Evolutionary conservation across 2,888 invertebrate species (phyloP).

Genomic region (Subacronicta megacephala): DNA sequence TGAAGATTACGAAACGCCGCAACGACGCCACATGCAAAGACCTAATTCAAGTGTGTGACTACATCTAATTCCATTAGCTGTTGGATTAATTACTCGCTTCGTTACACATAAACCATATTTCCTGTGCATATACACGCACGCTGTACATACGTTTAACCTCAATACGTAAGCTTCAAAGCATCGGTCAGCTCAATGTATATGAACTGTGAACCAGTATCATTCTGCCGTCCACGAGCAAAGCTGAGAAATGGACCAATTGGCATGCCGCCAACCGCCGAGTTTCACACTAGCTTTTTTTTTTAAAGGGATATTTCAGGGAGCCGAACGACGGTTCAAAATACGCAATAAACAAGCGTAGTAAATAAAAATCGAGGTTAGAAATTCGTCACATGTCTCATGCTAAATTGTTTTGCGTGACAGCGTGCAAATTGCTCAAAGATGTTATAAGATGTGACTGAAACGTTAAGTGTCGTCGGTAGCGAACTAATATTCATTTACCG

Average conservation of each 20-base stretch:
- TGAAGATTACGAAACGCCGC: conserved; percentile 58
- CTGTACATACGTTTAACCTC: conserved; percentile 78
- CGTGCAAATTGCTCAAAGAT: conserved; percentile 76
- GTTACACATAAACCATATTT: conserved; percentile 80
- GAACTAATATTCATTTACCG: conserved; percentile 54
- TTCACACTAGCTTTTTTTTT: conserved; percentile 69
- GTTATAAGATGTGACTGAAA: conserved; percentile 70
- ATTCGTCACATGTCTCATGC: conserved; percentile 80
- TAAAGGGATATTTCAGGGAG: conserved; percentile 70
- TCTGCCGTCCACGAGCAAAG: conserved; percentile 71
- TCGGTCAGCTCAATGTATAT: conserved; percentile 79
- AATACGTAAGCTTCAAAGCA: conserved; percentile 82
- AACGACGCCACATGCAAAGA: conserved; percentile 52
- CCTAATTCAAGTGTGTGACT: conserved; percentile 61
- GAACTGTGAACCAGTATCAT: conserved; percentile 86
- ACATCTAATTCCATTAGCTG: conserved; percentile 73
- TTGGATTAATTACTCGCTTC: conserved; percentile 82
- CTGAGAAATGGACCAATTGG: conserved; percentile 85
- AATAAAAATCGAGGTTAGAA: conserved; percentile 76
- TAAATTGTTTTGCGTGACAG: conserved; percentile 80
- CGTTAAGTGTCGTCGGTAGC: conserved; percentile 66
- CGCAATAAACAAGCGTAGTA: conserved; percentile 67
- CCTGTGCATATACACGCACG: conserved; percentile 69
- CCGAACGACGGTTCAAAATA: conserved; percentile 65
- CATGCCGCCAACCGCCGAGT: conserved; percentile 72